Conservation (phyloP, 2,888 invertebrate genomes). For the Danaus chrysippus region DNA sequence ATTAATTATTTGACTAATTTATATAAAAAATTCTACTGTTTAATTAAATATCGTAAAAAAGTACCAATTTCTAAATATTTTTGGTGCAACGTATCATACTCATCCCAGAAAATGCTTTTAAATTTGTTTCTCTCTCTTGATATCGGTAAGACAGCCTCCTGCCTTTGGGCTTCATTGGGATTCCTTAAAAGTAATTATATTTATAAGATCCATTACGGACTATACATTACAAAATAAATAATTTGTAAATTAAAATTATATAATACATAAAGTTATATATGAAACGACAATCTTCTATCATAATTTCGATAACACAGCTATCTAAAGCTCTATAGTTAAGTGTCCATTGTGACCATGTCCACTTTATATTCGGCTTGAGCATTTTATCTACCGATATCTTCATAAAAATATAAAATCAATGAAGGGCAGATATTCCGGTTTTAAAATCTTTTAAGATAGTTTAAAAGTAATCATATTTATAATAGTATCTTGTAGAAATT, state of each 20-base stretch:
- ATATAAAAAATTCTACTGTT: slow-evolving; percentile 6
- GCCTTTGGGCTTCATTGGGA: slow-evolving; percentile 90
- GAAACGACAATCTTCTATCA: no score
- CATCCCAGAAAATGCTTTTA: slow-evolving; percentile 92
- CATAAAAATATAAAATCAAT: no score
- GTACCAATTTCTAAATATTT: slow-evolving; percentile 96
- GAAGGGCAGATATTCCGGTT: no score
- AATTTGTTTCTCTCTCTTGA: slow-evolving; percentile 92
- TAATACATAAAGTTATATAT: background rate
- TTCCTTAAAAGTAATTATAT: slow-evolving; percentile 75
- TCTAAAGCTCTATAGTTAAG: no score
- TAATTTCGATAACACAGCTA: no score
- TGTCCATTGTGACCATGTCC: no score
- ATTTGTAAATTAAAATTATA: background rate
- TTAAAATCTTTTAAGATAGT: no score
- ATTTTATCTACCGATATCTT: no score
- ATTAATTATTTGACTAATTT: background rate
- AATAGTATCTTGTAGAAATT: no score
- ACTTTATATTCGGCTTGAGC: no score
- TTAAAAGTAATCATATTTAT: no score
- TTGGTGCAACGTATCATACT: slow-evolving; percentile 94
- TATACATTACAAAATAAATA: background rate
- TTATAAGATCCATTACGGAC: background rate
- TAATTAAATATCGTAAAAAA: slow-evolving; percentile 36
- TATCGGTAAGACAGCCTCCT: slow-evolving; percentile 87